These are phyloP conservation scores for Oceanodroma leucorhoa DNA, from an alignment of 2,797 vertebrate genomes.

Conservation along the genomic window DNA sequence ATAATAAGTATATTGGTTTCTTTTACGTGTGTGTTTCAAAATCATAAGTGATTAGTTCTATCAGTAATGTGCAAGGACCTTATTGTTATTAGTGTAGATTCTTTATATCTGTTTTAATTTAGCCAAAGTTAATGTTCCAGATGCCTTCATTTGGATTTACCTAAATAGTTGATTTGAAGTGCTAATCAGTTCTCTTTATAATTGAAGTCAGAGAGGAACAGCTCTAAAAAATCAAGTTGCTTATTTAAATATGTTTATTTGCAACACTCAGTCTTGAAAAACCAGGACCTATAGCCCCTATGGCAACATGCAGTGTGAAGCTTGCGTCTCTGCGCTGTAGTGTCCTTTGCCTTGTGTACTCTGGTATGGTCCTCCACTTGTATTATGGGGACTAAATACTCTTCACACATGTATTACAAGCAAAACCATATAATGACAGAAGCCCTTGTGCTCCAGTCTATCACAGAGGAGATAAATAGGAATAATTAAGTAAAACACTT, in stretches of 20 bases:
- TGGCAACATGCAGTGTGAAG: not conserved
- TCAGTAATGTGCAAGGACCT: not conserved
- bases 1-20: not conserved
- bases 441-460: not conserved
- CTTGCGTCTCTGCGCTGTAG: not conserved
- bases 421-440: not conserved
- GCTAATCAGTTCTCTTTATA: not conserved
- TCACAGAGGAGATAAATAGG: not conserved
- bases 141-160: not conserved
- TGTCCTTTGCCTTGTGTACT: not conserved
- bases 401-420: not conserved
- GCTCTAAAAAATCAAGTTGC: not conserved
- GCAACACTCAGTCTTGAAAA: not conserved
- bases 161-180: not conserved
- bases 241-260: not conserved
- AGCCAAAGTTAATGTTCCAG: not conserved
- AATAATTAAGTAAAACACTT: not conserved
- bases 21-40: not conserved
- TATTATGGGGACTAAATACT: not conserved
- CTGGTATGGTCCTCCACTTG: not conserved
- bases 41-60: not conserved
- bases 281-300: rapidly evolving
- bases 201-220: not conserved
- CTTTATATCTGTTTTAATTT: not conserved
- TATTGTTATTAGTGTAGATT: not conserved